Percentiles rank a stretch among this genome's conserved stretches.
phyloP scores from a whole-genome alignment of 2,888 invertebrate species.

The Megastigmus dorsalis region DNA sequence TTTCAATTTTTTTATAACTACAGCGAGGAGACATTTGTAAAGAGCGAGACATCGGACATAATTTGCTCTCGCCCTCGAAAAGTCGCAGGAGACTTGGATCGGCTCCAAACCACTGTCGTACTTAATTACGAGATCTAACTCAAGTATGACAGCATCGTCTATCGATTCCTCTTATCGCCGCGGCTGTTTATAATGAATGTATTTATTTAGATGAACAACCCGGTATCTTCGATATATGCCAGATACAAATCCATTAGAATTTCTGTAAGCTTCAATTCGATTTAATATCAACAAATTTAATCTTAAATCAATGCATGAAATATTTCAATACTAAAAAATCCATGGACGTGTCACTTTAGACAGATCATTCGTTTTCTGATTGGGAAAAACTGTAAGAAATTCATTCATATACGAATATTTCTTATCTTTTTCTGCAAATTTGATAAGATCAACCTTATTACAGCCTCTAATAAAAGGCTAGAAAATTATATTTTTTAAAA shows the following conservation, averaged over 20 bases:
- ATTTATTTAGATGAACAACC: conserved; percentile 10
- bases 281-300: too few relatives aligned
- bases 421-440: too few relatives aligned
- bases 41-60: conserved; percentile 23
- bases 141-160: conserved; percentile 35
- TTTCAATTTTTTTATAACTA: conserved; percentile 26
- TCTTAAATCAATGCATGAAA: too few relatives aligned
- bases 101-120: conserved; percentile 47
- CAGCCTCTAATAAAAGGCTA: too few relatives aligned
- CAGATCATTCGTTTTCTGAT: too few relatives aligned
- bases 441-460: too few relatives aligned
- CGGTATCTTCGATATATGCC: background rate
- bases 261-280: too few relatives aligned
- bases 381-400: too few relatives aligned
- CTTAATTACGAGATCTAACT: conserved; percentile 48
- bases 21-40: conserved; percentile 5
- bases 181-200: conserved; percentile 16
- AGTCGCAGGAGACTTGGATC: conserved; percentile 47
- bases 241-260: conserved; percentile 25
- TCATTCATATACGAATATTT: too few relatives aligned
- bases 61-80: conserved; percentile 41
- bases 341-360: too few relatives aligned
- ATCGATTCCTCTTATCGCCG: conserved; percentile 40
- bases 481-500: too few relatives aligned
- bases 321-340: too few relatives aligned